These are phyloP conservation scores for Engystomops pustulosus DNA, from an alignment of 2,113 vertebrate genomes.

Conservation along the genomic window DNA sequence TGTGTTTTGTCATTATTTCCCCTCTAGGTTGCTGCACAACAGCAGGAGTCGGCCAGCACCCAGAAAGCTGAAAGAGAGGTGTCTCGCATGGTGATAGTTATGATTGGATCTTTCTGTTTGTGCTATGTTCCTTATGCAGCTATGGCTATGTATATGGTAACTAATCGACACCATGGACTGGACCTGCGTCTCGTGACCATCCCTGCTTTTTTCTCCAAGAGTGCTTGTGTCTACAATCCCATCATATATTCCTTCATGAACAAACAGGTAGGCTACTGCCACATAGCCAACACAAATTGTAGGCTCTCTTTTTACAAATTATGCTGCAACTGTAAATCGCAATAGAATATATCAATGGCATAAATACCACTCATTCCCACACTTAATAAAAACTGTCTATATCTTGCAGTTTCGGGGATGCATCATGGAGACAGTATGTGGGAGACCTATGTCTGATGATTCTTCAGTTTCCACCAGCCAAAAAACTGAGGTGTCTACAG, in stretches of 20 bases:
- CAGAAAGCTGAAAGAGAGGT: conserved; percentile 87
- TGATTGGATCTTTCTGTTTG: conserved; percentile 79
- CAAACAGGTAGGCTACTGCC: conserved; percentile 75
- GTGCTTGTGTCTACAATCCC: conserved; percentile 82
- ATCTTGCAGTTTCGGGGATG: conserved; percentile 77
- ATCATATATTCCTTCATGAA: conserved; percentile 88
- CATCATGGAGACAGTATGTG: conserved; percentile 81
- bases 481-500: conserved; percentile 77
- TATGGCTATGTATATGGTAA: conserved; percentile 76
- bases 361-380: neutral
- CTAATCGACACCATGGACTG: conserved; percentile 69
- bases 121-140: conserved; percentile 80
- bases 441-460: conserved; percentile 74
- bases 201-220: conserved; percentile 85
- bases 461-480: conserved; percentile 72
- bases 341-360: too few relatives aligned
- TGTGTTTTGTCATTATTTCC: neutral
- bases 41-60: conserved; percentile 80
- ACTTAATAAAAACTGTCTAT: neutral
- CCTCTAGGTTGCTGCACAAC: conserved; percentile 82
- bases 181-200: conserved; percentile 81
- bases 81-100: conserved; percentile 81
- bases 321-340: too few relatives aligned
- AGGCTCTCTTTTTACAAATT: too few relatives aligned
- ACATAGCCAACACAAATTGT: neutral